These are phyloP conservation scores for Eufriesea mexicana DNA, from an alignment of 1,140 invertebrate species.

Conservation along the genomic window DNA sequence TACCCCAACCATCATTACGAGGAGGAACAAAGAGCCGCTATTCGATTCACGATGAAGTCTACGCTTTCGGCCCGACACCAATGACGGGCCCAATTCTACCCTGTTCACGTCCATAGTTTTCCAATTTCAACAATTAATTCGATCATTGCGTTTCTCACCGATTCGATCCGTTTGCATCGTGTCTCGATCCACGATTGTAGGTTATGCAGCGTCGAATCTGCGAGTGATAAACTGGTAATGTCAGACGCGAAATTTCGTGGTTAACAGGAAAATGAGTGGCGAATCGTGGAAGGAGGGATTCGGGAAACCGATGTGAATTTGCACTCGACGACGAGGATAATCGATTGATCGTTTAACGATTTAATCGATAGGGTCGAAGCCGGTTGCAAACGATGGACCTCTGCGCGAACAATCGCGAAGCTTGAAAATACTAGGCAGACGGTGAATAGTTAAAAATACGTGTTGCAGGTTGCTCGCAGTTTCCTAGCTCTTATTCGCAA, in stretches of 20 bases:
- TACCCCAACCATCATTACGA: conserved; percentile 67
- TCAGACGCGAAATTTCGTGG: background rate
- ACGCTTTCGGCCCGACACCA: background rate
- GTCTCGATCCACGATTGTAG: background rate
- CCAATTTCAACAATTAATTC: background rate
- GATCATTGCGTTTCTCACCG: background rate
- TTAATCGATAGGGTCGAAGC: conserved; percentile 56
- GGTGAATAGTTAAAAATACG: background rate
- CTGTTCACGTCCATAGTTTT: background rate
- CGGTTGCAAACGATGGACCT: conserved; percentile 18
- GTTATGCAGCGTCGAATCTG: background rate
- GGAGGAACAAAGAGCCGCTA: conserved; percentile 52
- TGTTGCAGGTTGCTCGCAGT: background rate
- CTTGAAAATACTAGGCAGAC: background rate
- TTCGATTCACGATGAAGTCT: conserved; percentile 17
- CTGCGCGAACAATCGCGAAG: background rate
- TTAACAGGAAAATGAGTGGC: conserved; percentile 33
- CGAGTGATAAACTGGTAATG: background rate
- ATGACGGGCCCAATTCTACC: background rate
- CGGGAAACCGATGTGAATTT: conserved; percentile 45
- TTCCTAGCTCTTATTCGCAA: background rate
- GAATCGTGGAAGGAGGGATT: conserved; percentile 44
- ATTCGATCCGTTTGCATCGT: background rate
- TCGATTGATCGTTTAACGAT: conserved; percentile 65
- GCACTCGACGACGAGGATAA: conserved; percentile 61